phyloP scores from a whole-genome alignment of 1,140 invertebrate genomes.

The Drosophila gunungcola region DNA sequence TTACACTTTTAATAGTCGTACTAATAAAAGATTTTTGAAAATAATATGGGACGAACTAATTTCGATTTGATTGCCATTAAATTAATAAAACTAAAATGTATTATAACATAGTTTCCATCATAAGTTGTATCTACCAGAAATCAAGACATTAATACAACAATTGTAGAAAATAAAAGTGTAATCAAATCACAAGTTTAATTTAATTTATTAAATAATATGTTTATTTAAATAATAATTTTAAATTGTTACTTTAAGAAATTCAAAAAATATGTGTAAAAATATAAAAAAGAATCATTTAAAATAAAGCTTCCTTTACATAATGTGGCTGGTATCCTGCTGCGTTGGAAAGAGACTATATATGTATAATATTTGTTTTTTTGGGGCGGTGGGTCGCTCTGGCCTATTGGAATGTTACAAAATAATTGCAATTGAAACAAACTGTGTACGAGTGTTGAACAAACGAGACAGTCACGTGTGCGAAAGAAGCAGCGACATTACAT shows the following conservation, averaged over 20 bases:
- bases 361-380: background rate
- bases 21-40: too few relatives aligned
- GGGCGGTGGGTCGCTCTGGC: slow-evolving; percentile 54
- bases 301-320: slow-evolving; percentile 6
- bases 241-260: background rate
- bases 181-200: too few relatives aligned
- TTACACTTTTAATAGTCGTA: too few relatives aligned
- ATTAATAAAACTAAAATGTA: too few relatives aligned
- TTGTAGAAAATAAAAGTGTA: background rate
- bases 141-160: background rate
- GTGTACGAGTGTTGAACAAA: slow-evolving; percentile 29
- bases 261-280: background rate
- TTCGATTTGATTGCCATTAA: too few relatives aligned
- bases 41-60: too few relatives aligned
- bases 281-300: background rate
- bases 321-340: background rate
- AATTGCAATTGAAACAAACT: slow-evolving; percentile 81
- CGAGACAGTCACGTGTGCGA: slow-evolving; percentile 53
- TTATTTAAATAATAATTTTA: too few relatives aligned
- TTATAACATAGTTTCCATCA: too few relatives aligned
- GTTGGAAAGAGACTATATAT: slow-evolving; percentile 2
- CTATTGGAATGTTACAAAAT: slow-evolving; percentile 82
- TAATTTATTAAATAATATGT: too few relatives aligned
- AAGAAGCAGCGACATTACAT: slow-evolving; percentile 60
- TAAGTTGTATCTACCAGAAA: too few relatives aligned